Evolutionary conservation across 1,140 invertebrate genomes (phyloP).

Genomic region (Drosophila bipectinata): DNA sequence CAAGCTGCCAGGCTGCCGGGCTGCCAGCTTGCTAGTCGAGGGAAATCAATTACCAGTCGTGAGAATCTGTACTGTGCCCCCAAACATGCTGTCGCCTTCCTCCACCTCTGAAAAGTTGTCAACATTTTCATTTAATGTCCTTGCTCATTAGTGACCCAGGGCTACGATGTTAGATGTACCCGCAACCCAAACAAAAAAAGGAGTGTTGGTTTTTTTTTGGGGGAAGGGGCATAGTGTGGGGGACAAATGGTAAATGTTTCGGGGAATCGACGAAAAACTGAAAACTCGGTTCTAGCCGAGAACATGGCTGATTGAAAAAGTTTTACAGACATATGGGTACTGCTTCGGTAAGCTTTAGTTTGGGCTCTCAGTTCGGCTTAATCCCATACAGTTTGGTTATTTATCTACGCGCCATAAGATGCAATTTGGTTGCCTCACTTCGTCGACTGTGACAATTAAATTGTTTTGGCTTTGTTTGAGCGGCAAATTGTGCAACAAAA

Average conservation of each 20-base stretch:
- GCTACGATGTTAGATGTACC: constrained; percentile 2
- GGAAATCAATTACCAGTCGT: constrained; percentile 74
- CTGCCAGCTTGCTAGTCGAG: constrained; percentile 53
- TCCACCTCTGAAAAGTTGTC: constrained; percentile 47
- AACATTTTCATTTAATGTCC: constrained; percentile 68
- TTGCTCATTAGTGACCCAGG: constrained; percentile 63
- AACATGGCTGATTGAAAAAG: constrained; percentile 44
- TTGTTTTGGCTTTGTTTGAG: constrained; percentile 81
- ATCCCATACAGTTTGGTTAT: constrained; percentile 26
- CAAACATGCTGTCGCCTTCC: constrained; percentile 29
- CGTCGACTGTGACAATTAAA: constrained; percentile 72
- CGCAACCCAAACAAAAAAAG: constrained; percentile 12
- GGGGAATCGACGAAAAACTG: constrained; percentile 18
- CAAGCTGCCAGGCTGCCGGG: constrained; percentile 9
- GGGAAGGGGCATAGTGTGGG: neutral
- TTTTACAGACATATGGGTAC: constrained; percentile 40
- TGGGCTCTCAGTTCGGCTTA: constrained; percentile 1
- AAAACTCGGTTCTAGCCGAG: neutral
- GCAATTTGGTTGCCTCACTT: constrained; percentile 50
- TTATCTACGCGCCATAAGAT: constrained; percentile 42
- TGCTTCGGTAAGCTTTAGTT: neutral
- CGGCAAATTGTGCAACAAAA: constrained; percentile 80
- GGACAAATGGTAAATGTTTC: constrained; percentile 8
- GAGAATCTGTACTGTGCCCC: constrained; percentile 35
- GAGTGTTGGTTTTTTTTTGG: neutral